phyloP scores from a whole-genome alignment of 37 sponge, comb jelly and placozoan species.

The Dysidea cf. avara region DNA sequence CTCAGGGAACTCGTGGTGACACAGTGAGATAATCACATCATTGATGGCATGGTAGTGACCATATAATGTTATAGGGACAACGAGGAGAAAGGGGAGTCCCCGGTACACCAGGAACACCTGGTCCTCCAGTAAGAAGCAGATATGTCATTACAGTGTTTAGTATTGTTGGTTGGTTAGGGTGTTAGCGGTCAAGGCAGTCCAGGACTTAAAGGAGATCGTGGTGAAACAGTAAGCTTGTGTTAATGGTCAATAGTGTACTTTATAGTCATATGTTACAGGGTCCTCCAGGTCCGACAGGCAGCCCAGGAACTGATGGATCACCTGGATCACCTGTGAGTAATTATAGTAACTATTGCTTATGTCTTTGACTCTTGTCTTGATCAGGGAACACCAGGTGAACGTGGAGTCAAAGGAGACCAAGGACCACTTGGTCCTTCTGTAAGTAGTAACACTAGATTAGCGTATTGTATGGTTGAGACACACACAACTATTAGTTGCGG shows the following conservation, averaged over 20 bases:
- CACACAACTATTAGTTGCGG: too few species aligned
- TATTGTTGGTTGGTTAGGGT: too few species aligned
- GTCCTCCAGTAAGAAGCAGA: slow-evolving; percentile 42
- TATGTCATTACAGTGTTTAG: too few species aligned
- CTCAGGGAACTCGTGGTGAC: too few species aligned
- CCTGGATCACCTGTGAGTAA: slow-evolving; percentile 3
- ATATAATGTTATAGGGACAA: slow-evolving; percentile 30
- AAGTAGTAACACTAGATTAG: too few species aligned
- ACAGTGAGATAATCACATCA: too few species aligned
- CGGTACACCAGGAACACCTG: slow-evolving; percentile 38
- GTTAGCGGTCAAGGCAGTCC: slow-evolving; percentile 24
- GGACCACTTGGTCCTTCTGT: slow-evolving; percentile 58
- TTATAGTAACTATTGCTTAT: not conserved
- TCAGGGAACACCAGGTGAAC: slow-evolving; percentile 31
- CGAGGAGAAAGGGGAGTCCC: slow-evolving; percentile 24
- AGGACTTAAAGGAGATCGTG: slow-evolving; percentile 45
- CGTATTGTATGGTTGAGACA: too few species aligned
- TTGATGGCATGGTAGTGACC: too few species aligned
- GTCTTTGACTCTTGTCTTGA: not conserved
- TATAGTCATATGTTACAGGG: not conserved
- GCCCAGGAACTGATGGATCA: slow-evolving; percentile 18
- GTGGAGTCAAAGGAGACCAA: slow-evolving; percentile 50
- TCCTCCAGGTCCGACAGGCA: slow-evolving; percentile 7
- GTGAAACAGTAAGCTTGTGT: slow-evolving; percentile 42
- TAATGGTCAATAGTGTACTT: not conserved